Evolutionary conservation across 2,888 invertebrate genomes (phyloP), one percentile per base, ranked within the genome.

Genomic region (Campaea margaritaria): DNA sequence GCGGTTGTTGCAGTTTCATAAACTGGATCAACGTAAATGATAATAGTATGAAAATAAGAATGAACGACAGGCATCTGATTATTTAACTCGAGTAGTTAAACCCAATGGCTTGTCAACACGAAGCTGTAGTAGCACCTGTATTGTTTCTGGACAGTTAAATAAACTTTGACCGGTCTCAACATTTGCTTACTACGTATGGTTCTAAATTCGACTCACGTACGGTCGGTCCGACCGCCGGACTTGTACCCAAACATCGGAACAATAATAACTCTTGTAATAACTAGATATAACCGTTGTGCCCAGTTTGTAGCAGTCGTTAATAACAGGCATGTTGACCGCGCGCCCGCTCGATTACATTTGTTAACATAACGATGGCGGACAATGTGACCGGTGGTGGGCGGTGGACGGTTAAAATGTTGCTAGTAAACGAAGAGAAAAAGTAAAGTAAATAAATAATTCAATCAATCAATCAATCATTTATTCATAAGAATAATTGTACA

Each of bases 261-360:
- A 73, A 73, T 69, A 72, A 75, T 73, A 71, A 74, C 65, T 70
- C 67, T 68, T 72, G 72, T 79, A 73, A 73, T 72, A 70, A 74
- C 70, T 70, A 73, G 78, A 73, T 76, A 75, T 74, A 70, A 68
- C 52, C 54, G 67, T 66, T 68, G 63, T 69, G 69, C 67, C 48
- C 57, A 57, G 64, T 64, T 60, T 49, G 53, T 54, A 65, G 73
- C 70, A 65, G 75, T 79, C 81, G 78, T 85, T 83, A 82, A 83
- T 82, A 85, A 82, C 76, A 68, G 65, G 67, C 74, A 73, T 76
- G 83, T 80, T 81, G 79, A 70, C 75, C 48, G 61, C 63, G 61
- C 67, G 66, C 57, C 63, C 62, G 70, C 66, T 70, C 76, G 78
- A 80, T 82, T 84, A 81, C 85, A 85, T 83, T 84, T 78, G 83